Percentiles rank a stretch among this genome's conserved stretches.
Conservation (phyloP, 2,113 vertebrate species). For the Dolichotis patagonum region DNA sequence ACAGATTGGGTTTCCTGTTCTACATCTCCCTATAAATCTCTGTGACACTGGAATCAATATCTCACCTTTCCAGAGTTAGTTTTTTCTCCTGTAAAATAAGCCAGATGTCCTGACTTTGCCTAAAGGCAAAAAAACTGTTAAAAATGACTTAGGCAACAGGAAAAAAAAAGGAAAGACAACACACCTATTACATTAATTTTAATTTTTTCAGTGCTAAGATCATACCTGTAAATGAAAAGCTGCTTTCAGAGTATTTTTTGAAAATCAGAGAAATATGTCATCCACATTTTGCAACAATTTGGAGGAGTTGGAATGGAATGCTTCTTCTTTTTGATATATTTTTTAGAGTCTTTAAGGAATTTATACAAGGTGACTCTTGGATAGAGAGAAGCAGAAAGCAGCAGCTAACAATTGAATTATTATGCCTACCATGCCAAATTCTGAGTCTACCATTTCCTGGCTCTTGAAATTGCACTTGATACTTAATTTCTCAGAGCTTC, state of each 20-base stretch:
- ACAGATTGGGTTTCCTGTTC: neutral
- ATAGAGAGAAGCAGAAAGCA: neutral
- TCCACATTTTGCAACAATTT: conserved; percentile 13
- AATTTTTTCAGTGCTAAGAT: conserved; percentile 5
- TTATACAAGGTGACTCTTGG: neutral
- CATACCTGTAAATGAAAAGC: conserved; percentile 14
- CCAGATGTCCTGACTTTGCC: neutral
- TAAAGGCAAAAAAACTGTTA: conserved; percentile 38
- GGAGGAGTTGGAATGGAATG: neutral
- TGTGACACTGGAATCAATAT: neutral
- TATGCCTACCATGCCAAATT: conserved; percentile 5
- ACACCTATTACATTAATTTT: neutral
- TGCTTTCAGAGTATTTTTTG: neutral
- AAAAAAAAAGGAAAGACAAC: conserved; percentile 18
- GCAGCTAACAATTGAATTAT: neutral
- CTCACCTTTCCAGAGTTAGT: neutral
- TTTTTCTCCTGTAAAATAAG: conserved; percentile 24
- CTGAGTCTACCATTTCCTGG: neutral
- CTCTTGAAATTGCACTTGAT: conserved; percentile 24
- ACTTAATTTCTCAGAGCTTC: neutral
- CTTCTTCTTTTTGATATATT: conserved; percentile 2
- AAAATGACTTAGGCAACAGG: neutral
- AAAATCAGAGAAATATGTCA: neutral
- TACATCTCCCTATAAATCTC: neutral
- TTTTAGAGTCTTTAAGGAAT: conserved; percentile 43